These are phyloP conservation scores for Thalassophryne amazonica DNA, from an alignment of 2,797 vertebrate species.

Conservation along the genomic window DNA sequence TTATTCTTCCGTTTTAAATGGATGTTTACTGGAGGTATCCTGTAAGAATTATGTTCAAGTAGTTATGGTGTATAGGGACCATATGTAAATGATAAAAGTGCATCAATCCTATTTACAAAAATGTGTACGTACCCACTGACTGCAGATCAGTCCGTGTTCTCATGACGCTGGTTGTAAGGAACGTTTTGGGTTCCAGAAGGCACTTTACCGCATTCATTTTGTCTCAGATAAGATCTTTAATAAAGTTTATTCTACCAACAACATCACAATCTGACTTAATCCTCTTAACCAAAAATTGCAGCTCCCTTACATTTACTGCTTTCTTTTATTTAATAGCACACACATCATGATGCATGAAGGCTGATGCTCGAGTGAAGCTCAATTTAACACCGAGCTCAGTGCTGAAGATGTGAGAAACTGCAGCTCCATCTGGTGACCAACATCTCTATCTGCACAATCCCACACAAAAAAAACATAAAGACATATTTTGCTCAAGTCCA, in stretches of 20 bases:
- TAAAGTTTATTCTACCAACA: constrained; percentile 70
- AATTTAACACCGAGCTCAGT: too few relatives aligned
- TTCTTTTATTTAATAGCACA: too few relatives aligned
- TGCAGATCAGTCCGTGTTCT: constrained; percentile 48
- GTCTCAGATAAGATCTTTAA: constrained; percentile 65
- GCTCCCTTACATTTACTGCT: too few relatives aligned
- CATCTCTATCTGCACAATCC: too few relatives aligned
- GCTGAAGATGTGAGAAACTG: too few relatives aligned
- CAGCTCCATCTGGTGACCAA: too few relatives aligned
- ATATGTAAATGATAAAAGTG: constrained; percentile 61
- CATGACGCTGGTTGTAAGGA: constrained; percentile 39
- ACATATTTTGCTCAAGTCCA: too few relatives aligned
- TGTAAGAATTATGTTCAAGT: constrained; percentile 54
- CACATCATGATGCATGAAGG: too few relatives aligned
- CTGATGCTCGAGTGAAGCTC: too few relatives aligned
- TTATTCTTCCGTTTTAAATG: constrained; percentile 70
- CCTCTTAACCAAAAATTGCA: too few relatives aligned
- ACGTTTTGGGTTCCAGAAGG: constrained; percentile 51
- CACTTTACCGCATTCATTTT: constrained; percentile 76
- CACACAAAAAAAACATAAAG: too few relatives aligned
- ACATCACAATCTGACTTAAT: constrained; percentile 15
- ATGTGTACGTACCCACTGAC: constrained; percentile 55
- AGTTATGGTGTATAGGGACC: constrained; percentile 67
- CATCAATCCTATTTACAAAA: constrained; percentile 61
- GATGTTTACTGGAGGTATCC: constrained; percentile 54